Evolutionary conservation across 2,888 invertebrate species (phyloP).

Genomic region (Micropterix aruncella): DNA sequence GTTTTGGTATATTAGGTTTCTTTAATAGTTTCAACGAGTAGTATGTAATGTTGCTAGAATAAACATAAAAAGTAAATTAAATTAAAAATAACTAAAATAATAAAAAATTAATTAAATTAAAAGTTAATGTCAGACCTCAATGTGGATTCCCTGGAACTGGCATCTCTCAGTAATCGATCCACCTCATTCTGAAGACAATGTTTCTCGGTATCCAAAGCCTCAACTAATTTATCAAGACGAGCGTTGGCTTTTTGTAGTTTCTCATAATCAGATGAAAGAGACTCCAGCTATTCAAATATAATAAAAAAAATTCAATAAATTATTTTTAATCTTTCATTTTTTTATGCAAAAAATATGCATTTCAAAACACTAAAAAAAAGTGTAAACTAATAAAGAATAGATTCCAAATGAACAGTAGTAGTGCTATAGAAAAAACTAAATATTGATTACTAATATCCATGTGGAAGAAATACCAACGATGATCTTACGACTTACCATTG

Average conservation of each 20-base stretch:
- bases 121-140: slow-evolving; percentile 34
- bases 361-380: no score
- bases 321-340: no score
- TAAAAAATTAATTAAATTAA: background rate
- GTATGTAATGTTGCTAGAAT: no score
- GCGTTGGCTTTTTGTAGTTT: slow-evolving; percentile 61
- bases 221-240: slow-evolving; percentile 61
- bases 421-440: no score
- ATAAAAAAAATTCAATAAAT: background rate
- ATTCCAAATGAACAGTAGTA: no score
- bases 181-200: slow-evolving; percentile 59
- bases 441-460: no score
- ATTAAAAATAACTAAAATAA: background rate
- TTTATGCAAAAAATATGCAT: no score
- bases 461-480: no score
- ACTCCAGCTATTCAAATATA: slow-evolving; percentile 42
- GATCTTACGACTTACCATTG: slow-evolving; percentile 41
- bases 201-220: slow-evolving; percentile 63
- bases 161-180: slow-evolving; percentile 61
- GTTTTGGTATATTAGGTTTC: no score
- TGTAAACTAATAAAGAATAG: no score
- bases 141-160: slow-evolving; percentile 53
- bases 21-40: no score
- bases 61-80: no score
- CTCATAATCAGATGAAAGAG: slow-evolving; percentile 62